Evolutionary conservation across 2,888 invertebrate species (phyloP), one percentile per base, ranked within the genome.

Genomic region (Drosophila quinaria): DNA sequence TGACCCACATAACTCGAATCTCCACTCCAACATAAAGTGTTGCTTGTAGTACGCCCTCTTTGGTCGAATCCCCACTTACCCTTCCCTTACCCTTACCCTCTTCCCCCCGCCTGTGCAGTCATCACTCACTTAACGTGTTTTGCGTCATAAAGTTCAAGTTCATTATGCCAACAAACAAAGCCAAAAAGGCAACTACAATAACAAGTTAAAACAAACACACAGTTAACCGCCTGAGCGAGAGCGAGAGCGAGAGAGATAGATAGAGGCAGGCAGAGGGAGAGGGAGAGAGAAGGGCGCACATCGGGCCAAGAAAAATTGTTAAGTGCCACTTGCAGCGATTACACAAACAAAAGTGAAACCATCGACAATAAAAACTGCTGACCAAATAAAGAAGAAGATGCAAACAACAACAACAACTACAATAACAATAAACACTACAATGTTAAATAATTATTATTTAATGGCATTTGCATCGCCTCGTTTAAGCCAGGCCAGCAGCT

Each of bases 141-240:
- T 89, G 89, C 89, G 89, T 84, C 84, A 85, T 89, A 85, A 85
- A 85, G 84, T 85, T 85, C 84, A 85, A 85, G 84, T 85, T 85
- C 84, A 85, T 85, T 85, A 89, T 89, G 87, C 64, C 75, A 81
- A 56, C 71, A 62, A 60, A 59, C 63, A 56, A 33, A 47, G 58
- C 49, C 60, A 58, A 59, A 66, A 44, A 70, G 60, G 41, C 87
- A 71, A 65, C 68, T 71, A 70, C 66, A 65, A 56, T 56, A 55
- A 39, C 63, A 63, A 67, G 44, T 33, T 61, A 62, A 65, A 64
- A 59, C 70, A 82, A 74, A 81, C 65, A 67, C 47, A 42, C 66
- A 75, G 72, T 69, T 73, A 77, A 59, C 62, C 55, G 17, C 29
- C 72, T 37, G n/a, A n/a, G n/a, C n/a, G n/a, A 2, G 17, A 65